phyloP scores from a whole-genome alignment of 2,888 invertebrate species.

The Baronia brevicornis region DNA sequence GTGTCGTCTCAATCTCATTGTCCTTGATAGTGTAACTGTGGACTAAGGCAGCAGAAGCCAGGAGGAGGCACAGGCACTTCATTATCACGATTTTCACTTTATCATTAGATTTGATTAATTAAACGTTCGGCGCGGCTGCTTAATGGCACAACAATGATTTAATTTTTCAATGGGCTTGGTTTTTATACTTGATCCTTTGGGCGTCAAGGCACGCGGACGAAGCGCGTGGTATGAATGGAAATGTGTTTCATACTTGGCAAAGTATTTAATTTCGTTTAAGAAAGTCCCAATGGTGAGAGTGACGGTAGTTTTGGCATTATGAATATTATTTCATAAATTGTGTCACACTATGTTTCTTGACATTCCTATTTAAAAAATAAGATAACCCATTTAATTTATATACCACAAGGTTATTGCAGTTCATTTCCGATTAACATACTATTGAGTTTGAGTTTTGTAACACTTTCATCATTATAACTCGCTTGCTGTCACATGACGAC shows the following conservation, averaged over 20 bases:
- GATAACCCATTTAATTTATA: background rate
- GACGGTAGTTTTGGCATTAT: slow-evolving; percentile 25
- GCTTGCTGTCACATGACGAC: no score
- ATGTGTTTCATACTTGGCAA: slow-evolving; percentile 60
- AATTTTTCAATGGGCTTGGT: slow-evolving; percentile 80
- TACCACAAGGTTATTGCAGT: background rate
- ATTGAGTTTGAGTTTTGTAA: background rate
- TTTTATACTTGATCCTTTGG: slow-evolving; percentile 77
- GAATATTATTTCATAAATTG: no score
- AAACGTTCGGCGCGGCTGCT: slow-evolving; percentile 59
- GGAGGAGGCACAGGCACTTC: slow-evolving; percentile 71
- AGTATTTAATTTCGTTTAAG: slow-evolving; percentile 69
- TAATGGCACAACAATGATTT: slow-evolving; percentile 74
- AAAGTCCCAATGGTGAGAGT: slow-evolving; percentile 71
- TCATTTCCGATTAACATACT: background rate
- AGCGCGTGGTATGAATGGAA: slow-evolving; percentile 50
- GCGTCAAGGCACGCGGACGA: slow-evolving; percentile 65
- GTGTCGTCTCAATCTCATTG: slow-evolving; percentile 72
- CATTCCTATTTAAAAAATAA: no score
- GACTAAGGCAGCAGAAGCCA: slow-evolving; percentile 68
- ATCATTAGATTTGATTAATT: slow-evolving; percentile 67
- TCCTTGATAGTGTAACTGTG: slow-evolving; percentile 69
- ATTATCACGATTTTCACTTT: slow-evolving; percentile 55
- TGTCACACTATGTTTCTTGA: no score
- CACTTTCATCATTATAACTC: no score